Conservation (phyloP, 2,797 vertebrate species). For the Lophius americanus region DNA sequence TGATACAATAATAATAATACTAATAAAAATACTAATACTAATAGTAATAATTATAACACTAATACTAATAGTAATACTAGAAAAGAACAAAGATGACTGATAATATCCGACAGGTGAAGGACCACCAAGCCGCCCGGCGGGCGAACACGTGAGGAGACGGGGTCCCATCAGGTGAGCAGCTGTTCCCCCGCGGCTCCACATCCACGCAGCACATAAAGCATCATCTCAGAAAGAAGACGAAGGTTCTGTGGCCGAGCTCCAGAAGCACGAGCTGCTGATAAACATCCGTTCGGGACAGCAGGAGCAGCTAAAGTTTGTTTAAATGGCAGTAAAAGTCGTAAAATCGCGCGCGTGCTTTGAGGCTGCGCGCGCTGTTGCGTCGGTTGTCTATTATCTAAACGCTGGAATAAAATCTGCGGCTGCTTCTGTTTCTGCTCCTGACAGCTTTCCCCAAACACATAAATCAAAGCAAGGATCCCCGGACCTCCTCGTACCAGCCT, state of each 20-base stretch:
- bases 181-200: conserved; percentile 38
- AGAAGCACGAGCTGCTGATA: conserved; percentile 2
- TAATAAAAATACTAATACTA: not conserved
- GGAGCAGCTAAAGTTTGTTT: not conserved
- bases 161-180: conserved; percentile 31
- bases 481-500: conserved; percentile 76
- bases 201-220: conserved; percentile 45
- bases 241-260: conserved; percentile 37
- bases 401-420: conserved; percentile 83
- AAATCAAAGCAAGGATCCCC: conserved; percentile 83
- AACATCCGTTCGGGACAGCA: conserved; percentile 6
- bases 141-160: conserved; percentile 13
- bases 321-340: not conserved
- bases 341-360: conserved; percentile 18
- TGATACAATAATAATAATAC: not conserved
- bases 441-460: conserved; percentile 85
- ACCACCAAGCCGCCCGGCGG: conserved; percentile 17
- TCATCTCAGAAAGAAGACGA: conserved; percentile 49
- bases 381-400: conserved; percentile 80
- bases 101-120: not conserved
- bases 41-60: not conserved
- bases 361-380: conserved; percentile 67
- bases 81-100: not conserved
- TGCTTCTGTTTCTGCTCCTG: conserved; percentile 76
- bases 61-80: not conserved